Evolutionary conservation across 2,797 vertebrate species (phyloP).

Genomic region (Geotrypetes seraphini): DNA sequence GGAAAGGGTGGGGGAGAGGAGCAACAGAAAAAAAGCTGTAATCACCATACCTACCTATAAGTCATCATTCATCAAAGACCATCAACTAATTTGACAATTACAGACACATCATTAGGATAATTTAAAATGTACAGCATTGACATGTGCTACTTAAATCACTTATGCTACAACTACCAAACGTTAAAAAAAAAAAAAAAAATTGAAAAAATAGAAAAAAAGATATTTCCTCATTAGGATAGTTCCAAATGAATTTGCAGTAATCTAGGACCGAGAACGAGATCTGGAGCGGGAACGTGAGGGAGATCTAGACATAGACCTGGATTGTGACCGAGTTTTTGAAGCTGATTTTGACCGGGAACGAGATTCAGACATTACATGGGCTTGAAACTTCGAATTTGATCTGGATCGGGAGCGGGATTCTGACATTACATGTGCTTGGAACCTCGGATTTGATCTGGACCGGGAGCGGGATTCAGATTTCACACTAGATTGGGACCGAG

Average conservation of each 20-base stretch:
- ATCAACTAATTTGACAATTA: constrained; percentile 20
- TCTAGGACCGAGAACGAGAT: constrained; percentile 58
- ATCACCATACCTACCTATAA: constrained; percentile 44
- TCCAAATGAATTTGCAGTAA: constrained; percentile 26
- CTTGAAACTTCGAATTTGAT: too few relatives aligned
- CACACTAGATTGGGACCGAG: constrained; percentile 59
- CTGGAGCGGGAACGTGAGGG: too few relatives aligned
- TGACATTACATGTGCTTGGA: constrained; percentile 63
- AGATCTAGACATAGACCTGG: constrained; percentile 62
- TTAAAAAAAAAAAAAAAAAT: constrained; percentile 62
- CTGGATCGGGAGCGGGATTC: constrained; percentile 71
- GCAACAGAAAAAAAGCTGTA: constrained; percentile 40
- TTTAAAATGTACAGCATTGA: constrained; percentile 56
- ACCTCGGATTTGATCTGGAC: constrained; percentile 60
- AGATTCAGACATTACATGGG: too few relatives aligned
- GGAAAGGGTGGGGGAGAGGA: too few relatives aligned
- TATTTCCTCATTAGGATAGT: constrained; percentile 22
- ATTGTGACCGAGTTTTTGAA: constrained; percentile 60
- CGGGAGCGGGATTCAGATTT: too few relatives aligned
- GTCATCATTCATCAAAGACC: constrained; percentile 34
- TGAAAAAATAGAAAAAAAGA: too few relatives aligned
- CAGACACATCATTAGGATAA: constrained; percentile 37
- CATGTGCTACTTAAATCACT: constrained; percentile 53
- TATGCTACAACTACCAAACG: constrained; percentile 59
- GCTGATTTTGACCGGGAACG: constrained; percentile 59